Evolutionary conservation across 2,113 vertebrate genomes (phyloP).

Genomic region (Cephalopholis sonnerati): DNA sequence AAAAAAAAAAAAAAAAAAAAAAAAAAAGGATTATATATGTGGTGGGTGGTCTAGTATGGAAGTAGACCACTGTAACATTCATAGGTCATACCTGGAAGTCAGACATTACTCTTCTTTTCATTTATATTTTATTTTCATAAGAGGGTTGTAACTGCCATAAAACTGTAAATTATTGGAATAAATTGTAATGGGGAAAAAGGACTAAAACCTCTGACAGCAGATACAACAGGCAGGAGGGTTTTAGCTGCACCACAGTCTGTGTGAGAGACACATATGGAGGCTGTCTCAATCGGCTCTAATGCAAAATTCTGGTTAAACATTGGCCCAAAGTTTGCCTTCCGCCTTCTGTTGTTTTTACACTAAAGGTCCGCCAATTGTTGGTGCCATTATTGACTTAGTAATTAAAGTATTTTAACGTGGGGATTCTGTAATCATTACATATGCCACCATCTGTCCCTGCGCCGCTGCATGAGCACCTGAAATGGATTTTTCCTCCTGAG

Average conservation of each 20-base stretch:
- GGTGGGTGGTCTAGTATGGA: background rate
- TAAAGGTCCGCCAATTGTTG: slow-evolving; percentile 91
- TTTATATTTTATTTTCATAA: background rate
- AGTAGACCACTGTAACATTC: background rate
- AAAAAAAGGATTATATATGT: too few relatives aligned
- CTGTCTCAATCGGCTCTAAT: slow-evolving; percentile 84
- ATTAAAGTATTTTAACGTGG: slow-evolving; percentile 99
- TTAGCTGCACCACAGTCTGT: background rate
- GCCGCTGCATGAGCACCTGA: slow-evolving; percentile 64
- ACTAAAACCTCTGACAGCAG: background rate
- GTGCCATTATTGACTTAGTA: slow-evolving; percentile 99
- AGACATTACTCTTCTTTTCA: background rate
- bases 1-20: background rate
- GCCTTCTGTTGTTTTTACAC: slow-evolving; percentile 99
- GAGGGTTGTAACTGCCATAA: background rate
- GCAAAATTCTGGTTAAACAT: slow-evolving; percentile 99
- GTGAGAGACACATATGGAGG: slow-evolving; percentile 73
- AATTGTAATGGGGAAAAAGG: background rate
- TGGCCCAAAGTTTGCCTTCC: slow-evolving; percentile 94
- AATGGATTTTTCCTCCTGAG: slow-evolving; percentile 81
- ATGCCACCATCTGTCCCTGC: slow-evolving; percentile 96
- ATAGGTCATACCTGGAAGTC: background rate
- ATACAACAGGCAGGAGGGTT: background rate
- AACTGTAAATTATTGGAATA: background rate
- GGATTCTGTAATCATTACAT: slow-evolving; percentile 98